Percentiles rank a stretch among this genome's conserved stretches.
Evolutionary conservation across 2,797 vertebrate species (phyloP).

Genomic region (Sebastes hubbsi): DNA sequence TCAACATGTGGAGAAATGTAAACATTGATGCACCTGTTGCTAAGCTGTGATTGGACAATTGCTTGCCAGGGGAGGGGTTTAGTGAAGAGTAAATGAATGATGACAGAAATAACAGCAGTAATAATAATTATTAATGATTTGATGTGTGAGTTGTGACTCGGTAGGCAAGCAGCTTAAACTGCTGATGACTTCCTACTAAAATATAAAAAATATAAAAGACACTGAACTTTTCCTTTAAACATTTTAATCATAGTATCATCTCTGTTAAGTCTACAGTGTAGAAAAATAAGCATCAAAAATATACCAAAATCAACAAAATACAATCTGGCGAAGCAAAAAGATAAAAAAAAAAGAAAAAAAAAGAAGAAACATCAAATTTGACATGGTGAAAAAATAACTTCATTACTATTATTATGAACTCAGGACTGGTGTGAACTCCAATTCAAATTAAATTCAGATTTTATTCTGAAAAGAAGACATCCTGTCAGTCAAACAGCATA

Average conservation of each 20-base stretch:
- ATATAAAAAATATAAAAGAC: neutral
- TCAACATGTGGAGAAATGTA: no score
- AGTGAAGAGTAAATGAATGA: neutral
- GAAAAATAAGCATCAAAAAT: constrained; percentile 77
- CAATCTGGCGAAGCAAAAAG: constrained; percentile 46
- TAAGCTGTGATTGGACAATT: neutral
- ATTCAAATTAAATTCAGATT: neutral
- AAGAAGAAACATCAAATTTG: neutral
- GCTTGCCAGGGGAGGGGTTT: neutral
- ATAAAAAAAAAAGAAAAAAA: neutral
- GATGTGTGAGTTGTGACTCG: neutral
- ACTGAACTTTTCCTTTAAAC: constrained; percentile 13
- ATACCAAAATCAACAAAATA: constrained; percentile 47
- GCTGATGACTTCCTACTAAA: neutral
- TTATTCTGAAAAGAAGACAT: constrained; percentile 1
- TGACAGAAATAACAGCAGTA: neutral
- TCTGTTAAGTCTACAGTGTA: constrained; percentile 61
- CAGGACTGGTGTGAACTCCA: neutral
- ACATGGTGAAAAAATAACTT: constrained; percentile 45
- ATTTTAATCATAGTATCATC: constrained; percentile 46
- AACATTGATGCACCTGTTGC: neutral
- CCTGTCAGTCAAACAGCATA: neutral
- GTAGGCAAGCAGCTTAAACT: neutral
- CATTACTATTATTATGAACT: neutral
- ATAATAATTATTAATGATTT: neutral